These are phyloP conservation scores for Tenthredo distinguenda DNA, from an alignment of 2,888 invertebrate species.

Conservation along the genomic window DNA sequence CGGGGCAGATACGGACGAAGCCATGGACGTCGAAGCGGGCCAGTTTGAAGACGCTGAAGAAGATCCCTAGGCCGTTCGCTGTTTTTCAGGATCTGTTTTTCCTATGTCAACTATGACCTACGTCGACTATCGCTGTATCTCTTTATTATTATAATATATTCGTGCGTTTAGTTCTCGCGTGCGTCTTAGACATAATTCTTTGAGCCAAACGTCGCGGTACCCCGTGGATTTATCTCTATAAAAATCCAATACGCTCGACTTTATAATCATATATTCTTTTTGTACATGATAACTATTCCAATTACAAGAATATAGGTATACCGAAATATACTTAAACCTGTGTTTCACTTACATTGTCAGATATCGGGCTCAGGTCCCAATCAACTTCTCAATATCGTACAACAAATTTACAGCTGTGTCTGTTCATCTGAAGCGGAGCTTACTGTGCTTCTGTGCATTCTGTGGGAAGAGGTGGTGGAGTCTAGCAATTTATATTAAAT, in stretches of 20 bases:
- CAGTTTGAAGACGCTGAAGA: constrained; percentile 83
- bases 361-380: background rate
- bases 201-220: background rate
- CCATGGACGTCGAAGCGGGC: constrained; percentile 78
- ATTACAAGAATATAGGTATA: constrained; percentile 66
- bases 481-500: background rate
- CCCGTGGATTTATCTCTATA: constrained; percentile 15
- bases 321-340: background rate
- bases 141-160: constrained; percentile 11
- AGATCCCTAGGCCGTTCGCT: constrained; percentile 69
- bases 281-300: constrained; percentile 74
- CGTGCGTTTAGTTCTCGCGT: constrained; percentile 22
- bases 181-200: constrained; percentile 25
- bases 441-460: background rate
- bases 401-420: background rate
- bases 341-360: background rate
- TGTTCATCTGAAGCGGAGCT: background rate
- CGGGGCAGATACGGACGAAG: constrained; percentile 77
- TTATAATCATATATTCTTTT: constrained; percentile 76
- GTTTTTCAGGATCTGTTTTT: background rate
- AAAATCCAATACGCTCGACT: constrained; percentile 61
- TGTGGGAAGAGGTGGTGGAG: background rate
- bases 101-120: constrained; percentile 6
- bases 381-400: background rate
- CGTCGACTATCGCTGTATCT: constrained; percentile 21